Conservation (phyloP, 2,888 invertebrate genomes). For the Piscicola geometra region DNA sequence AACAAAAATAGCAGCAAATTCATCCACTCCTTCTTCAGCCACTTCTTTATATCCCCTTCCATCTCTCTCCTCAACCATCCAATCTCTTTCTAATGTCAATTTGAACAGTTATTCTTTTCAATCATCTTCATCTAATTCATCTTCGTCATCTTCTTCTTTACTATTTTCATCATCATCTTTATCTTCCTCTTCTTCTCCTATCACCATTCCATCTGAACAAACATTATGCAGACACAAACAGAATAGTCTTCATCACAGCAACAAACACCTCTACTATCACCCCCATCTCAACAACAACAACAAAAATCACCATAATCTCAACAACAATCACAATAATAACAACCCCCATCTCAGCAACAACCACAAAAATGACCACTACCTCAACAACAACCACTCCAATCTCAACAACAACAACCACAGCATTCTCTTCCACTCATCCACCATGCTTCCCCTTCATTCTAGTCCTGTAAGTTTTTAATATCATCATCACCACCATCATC, state of each 20-base stretch:
- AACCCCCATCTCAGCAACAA: neutral
- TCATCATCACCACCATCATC: neutral
- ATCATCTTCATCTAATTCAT: too few species aligned
- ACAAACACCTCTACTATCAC: too few species aligned
- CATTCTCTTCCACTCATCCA: constrained; percentile 76
- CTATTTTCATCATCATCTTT: too few species aligned
- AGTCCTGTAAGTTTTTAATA: constrained; percentile 68
- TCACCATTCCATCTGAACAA: neutral
- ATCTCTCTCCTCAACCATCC: too few species aligned
- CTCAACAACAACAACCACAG: constrained; percentile 53
- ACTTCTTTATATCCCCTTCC: neutral
- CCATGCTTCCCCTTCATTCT: constrained; percentile 76
- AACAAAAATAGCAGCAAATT: neutral
- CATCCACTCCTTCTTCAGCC: neutral
- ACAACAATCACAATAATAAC: neutral
- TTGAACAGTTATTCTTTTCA: too few species aligned
- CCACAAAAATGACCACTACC: neutral
- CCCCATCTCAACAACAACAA: too few species aligned
- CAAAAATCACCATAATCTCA: neutral
- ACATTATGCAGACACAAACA: neutral
- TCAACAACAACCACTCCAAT: neutral
- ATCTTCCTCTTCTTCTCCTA: neutral
- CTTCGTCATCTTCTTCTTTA: too few species aligned
- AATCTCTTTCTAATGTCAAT: too few species aligned
- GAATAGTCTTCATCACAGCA: too few species aligned